Evolutionary conservation across 2,888 invertebrate genomes (phyloP).

Genomic region (Conus canariensis): DNA sequence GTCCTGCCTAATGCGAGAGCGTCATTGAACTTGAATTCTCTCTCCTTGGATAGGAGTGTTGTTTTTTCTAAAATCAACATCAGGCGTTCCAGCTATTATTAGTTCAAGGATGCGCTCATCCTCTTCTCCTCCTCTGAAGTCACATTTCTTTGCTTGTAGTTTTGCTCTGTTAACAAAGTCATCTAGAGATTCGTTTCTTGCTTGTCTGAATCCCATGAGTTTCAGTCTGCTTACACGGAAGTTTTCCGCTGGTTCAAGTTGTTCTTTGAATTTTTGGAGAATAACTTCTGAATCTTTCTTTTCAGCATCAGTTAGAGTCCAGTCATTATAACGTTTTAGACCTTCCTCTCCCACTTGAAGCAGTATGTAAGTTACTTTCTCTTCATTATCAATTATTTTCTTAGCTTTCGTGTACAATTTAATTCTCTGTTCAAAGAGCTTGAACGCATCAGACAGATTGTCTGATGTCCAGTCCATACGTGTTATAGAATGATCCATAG

Average conservation of each 20-base stretch:
- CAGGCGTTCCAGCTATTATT: background rate
- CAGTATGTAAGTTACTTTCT: background rate
- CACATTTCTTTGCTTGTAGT: background rate
- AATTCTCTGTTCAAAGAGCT: no score
- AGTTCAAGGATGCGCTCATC: background rate
- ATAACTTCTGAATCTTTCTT: slow-evolving; percentile 36
- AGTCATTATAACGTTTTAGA: background rate
- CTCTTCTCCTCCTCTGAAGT: background rate
- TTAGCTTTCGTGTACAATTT: background rate
- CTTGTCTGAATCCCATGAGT: no score
- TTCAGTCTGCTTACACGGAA: no score
- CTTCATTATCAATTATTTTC: background rate
- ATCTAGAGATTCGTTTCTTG: slow-evolving; percentile 41
- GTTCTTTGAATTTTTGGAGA: slow-evolving; percentile 21
- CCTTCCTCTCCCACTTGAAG: slow-evolving; percentile 8
- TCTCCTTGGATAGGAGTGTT: background rate
- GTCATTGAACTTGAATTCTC: background rate
- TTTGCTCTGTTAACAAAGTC: slow-evolving; percentile 35
- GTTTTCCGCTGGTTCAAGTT: slow-evolving; percentile 27
- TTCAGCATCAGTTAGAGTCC: background rate
- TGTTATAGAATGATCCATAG: no score
- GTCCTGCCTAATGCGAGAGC: background rate
- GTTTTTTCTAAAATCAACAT: background rate
- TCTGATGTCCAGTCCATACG: no score
- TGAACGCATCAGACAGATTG: no score